Evolutionary conservation across 2,888 invertebrate genomes (phyloP).

Genomic region (Brachyptera putata): DNA sequence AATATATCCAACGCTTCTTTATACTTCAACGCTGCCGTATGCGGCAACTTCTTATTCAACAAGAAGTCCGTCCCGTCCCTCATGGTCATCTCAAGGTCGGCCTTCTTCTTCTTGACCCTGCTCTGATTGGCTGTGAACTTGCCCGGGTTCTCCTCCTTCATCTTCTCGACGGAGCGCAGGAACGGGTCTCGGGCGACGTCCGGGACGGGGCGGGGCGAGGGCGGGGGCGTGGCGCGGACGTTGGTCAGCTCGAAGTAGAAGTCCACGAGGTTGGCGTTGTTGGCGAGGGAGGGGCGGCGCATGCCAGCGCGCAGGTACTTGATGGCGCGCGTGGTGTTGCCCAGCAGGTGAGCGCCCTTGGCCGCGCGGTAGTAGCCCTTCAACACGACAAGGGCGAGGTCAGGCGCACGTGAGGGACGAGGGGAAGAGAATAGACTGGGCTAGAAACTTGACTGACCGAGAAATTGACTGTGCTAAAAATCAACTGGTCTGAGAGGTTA

Average conservation of each 20-base stretch:
- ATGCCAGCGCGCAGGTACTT: not conserved
- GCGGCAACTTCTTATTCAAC: not conserved
- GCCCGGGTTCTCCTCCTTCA: not conserved
- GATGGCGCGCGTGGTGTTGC: not conserved
- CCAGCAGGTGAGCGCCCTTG: not conserved
- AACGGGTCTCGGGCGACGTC: no score
- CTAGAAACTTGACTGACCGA: no score
- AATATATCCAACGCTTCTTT: conserved; percentile 5
- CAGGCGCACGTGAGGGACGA: no score
- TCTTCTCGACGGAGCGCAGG: not conserved
- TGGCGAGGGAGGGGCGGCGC: not conserved
- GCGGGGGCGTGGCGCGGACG: no score
- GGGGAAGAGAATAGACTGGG: no score
- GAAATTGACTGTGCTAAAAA: no score
- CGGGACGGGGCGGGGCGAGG: no score
- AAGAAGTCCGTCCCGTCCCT: not conserved
- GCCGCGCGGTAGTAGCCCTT: conserved; percentile 6
- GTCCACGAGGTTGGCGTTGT: no score
- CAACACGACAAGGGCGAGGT: no score
- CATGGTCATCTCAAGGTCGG: not conserved
- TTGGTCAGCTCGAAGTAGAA: no score
- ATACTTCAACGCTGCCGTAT: conserved; percentile 1
- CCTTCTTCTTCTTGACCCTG: not conserved
- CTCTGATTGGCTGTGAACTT: not conserved
- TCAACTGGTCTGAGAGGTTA: no score